These are phyloP conservation scores for Indicator maculatus DNA, from an alignment of 2,113 vertebrate species.

Conservation along the genomic window DNA sequence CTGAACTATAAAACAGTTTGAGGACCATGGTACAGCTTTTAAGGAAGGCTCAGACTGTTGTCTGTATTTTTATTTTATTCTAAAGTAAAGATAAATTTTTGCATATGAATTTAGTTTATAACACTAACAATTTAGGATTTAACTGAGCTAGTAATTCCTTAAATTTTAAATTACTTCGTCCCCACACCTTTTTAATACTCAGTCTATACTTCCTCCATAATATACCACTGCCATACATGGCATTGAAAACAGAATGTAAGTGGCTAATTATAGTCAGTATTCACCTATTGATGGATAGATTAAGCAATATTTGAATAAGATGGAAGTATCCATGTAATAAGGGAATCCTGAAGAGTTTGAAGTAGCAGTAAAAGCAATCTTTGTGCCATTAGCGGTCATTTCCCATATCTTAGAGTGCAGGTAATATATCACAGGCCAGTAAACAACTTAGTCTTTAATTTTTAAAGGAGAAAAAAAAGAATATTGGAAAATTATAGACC, in stretches of 20 bases:
- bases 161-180: constrained; percentile 11
- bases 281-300: not conserved
- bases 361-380: not conserved
- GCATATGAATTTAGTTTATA: not conserved
- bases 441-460: not conserved
- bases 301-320: not conserved
- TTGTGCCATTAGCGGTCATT: not conserved
- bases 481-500: not conserved
- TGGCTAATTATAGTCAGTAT: not conserved
- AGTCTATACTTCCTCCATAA: constrained; percentile 2
- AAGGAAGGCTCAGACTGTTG: not conserved
- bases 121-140: not conserved
- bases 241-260: constrained; percentile 1
- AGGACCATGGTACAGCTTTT: not conserved
- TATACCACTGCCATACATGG: not conserved
- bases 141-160: not conserved
- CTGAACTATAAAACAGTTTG: not conserved
- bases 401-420: not conserved
- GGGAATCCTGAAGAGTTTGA: not conserved
- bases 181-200: not conserved
- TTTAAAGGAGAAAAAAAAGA: not conserved
- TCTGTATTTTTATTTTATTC: not conserved
- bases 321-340: not conserved
- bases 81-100: not conserved
- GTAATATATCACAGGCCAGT: not conserved